These are phyloP conservation scores for Mechanitis mazaeus DNA, from an alignment of 2,888 invertebrate genomes.

Conservation along the genomic window DNA sequence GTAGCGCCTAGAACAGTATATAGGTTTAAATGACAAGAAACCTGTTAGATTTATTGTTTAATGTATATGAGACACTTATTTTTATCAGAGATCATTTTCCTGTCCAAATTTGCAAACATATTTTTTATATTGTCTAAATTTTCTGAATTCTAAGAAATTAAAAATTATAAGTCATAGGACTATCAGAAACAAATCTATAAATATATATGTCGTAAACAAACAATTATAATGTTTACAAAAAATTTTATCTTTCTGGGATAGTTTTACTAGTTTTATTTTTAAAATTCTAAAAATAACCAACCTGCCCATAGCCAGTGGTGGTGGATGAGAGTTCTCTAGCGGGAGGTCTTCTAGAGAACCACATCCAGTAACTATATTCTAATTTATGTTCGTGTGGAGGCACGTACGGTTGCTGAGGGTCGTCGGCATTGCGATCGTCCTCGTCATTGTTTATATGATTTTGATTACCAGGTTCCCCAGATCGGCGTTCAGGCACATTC, in stretches of 20 bases:
- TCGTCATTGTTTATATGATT: slow-evolving; percentile 54
- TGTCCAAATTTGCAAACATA: no score
- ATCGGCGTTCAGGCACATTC: slow-evolving; percentile 73
- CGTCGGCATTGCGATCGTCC: slow-evolving; percentile 60
- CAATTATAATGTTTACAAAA: neutral
- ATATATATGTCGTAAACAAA: neutral
- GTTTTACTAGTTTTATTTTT: neutral
- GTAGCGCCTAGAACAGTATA: slow-evolving; percentile 82
- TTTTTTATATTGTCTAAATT: no score
- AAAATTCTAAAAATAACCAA: slow-evolving; percentile 30
- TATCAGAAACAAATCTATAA: neutral
- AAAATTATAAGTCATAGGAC: no score
- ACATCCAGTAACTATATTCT: slow-evolving; percentile 95
- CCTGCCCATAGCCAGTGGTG: slow-evolving; percentile 72
- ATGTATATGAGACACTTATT: no score
- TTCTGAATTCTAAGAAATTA: no score
- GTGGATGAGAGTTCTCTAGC: slow-evolving; percentile 62
- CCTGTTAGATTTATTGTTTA: no score
- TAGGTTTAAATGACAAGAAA: neutral
- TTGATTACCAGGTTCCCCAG: slow-evolving; percentile 54
- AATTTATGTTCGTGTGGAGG: slow-evolving; percentile 92
- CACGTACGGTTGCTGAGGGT: slow-evolving; percentile 70
- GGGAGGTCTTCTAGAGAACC: slow-evolving; percentile 83
- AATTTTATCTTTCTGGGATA: neutral
- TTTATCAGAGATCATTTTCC: no score